These are phyloP conservation scores for Uria lomvia DNA, from an alignment of 2,113 vertebrate genomes.

Conservation along the genomic window DNA sequence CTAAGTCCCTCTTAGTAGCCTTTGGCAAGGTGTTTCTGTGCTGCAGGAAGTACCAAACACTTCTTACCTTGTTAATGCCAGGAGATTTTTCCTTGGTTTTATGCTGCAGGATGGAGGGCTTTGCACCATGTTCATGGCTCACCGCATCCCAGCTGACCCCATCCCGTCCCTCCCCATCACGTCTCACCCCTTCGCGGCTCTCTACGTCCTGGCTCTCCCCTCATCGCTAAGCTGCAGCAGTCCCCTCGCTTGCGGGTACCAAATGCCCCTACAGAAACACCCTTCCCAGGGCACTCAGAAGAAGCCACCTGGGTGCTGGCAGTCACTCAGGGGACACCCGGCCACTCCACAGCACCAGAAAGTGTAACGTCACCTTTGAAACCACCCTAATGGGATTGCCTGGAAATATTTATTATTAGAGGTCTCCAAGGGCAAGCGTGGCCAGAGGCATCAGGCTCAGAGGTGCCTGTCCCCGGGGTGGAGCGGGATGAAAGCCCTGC, in stretches of 20 bases:
- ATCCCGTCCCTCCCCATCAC: neutral
- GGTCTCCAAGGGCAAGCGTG: rapidly evolving
- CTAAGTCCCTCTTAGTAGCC: neutral
- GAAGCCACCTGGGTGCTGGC: neutral
- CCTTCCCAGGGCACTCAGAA: neutral
- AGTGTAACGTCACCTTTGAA: neutral
- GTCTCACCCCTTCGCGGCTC: neutral
- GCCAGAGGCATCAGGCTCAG: rapidly evolving
- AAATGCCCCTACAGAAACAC: neutral
- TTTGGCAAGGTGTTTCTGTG: neutral
- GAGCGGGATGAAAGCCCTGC: neutral
- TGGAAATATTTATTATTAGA: neutral
- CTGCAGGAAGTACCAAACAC: neutral
- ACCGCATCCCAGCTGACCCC: neutral
- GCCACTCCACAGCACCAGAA: neutral
- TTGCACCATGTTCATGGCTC: neutral
- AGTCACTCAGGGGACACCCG: neutral
- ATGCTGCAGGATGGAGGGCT: neutral
- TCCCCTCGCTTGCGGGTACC: neutral
- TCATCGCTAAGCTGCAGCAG: neutral
- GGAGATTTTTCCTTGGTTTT: neutral
- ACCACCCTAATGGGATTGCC: neutral
- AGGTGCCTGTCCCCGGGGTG: rapidly evolving
- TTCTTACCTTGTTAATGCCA: neutral
- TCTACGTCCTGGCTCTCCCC: neutral